These are phyloP conservation scores for Drosophila phalerata DNA, from an alignment of 2,888 invertebrate species.

Conservation along the genomic window DNA sequence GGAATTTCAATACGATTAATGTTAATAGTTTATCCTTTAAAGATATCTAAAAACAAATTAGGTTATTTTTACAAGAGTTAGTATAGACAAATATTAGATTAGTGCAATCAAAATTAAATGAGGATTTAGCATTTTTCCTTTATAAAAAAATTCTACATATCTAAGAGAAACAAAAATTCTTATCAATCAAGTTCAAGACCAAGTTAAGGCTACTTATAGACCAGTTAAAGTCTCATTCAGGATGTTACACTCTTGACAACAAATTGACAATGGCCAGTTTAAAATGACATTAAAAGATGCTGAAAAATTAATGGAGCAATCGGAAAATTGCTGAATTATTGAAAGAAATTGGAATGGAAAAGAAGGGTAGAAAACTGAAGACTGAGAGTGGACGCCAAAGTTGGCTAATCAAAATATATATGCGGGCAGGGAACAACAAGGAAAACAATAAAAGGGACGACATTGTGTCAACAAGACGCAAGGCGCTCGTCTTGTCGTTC, in stretches of 20 bases:
- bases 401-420: slow-evolving; percentile 66
- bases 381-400: slow-evolving; percentile 28
- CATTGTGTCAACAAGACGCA: slow-evolving; percentile 43
- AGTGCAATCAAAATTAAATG: too few species aligned
- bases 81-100: too few species aligned
- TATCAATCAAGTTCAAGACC: slow-evolving; percentile 1
- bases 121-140: too few species aligned
- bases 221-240: not conserved
- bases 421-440: slow-evolving; percentile 20
- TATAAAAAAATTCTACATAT: not conserved
- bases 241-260: not conserved
- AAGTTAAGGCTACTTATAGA: not conserved
- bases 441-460: slow-evolving; percentile 52
- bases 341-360: slow-evolving; percentile 11
- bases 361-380: not conserved
- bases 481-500: too few species aligned
- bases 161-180: not conserved
- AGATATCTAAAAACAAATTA: too few species aligned
- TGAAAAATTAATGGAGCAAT: slow-evolving; percentile 68
- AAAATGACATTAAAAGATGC: slow-evolving; percentile 45
- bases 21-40: not conserved
- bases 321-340: slow-evolving; percentile 76
- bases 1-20: not conserved
- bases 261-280: slow-evolving; percentile 14
- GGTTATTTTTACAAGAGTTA: too few species aligned